These are phyloP conservation scores for Champsocephalus gunnari DNA, from an alignment of 2,797 vertebrate genomes.

Conservation along the genomic window DNA sequence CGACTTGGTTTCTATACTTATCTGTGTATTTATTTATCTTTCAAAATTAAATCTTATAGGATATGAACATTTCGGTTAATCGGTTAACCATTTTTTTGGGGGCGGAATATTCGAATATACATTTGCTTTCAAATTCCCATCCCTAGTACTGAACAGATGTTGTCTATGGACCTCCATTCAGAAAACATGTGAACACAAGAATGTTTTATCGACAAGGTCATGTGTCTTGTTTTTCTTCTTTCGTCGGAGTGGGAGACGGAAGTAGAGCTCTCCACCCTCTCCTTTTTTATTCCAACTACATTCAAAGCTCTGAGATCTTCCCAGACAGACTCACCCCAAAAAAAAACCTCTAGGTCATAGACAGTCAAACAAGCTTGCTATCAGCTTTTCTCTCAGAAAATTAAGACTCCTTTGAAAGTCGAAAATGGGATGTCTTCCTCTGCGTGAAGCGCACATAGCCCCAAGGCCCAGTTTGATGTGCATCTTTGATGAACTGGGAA, in stretches of 20 bases:
- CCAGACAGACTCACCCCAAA: conserved; percentile 1
- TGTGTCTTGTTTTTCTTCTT: conserved; percentile 37
- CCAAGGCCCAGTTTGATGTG: conserved; percentile 74
- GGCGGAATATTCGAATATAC: too few relatives aligned
- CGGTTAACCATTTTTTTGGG: too few relatives aligned
- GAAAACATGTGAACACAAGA: conserved; percentile 20
- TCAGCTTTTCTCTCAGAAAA: conserved; percentile 65
- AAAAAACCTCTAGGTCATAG: conserved; percentile 38
- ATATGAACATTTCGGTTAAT: too few relatives aligned
- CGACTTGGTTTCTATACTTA: too few relatives aligned
- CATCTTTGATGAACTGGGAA: conserved; percentile 80
- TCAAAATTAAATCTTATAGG: too few relatives aligned
- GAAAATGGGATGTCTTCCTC: conserved; percentile 64
- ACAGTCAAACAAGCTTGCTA: conserved; percentile 43
- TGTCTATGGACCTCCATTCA: conserved; percentile 16
- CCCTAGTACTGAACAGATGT: background rate
- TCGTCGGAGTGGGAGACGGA: conserved; percentile 4
- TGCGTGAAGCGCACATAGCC: conserved; percentile 60
- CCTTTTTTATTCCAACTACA: conserved; percentile 16
- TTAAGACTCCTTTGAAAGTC: conserved; percentile 68
- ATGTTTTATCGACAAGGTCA: conserved; percentile 61
- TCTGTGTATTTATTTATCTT: too few relatives aligned
- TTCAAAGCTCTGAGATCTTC: conserved; percentile 37
- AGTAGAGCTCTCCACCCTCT: conserved; percentile 12
- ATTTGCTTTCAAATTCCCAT: too few relatives aligned